Percentiles rank a stretch among this genome's conserved stretches.
Evolutionary conservation across 2,113 vertebrate genomes (phyloP).

Genomic region (Abramis brama): DNA sequence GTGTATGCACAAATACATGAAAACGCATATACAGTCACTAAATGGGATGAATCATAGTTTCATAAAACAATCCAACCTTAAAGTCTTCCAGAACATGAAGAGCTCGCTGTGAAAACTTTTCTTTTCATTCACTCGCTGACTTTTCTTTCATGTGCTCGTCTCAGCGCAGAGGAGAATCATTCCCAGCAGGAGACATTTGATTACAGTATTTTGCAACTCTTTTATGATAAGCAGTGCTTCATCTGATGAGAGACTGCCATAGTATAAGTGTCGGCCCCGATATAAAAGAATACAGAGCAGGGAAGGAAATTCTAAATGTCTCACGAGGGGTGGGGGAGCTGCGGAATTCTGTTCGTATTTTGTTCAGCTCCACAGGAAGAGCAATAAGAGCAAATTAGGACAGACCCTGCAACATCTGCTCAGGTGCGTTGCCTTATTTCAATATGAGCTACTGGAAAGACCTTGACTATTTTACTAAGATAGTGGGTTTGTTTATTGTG

Average conservation of each 20-base stretch:
- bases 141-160: constrained; percentile 15
- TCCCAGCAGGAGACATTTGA: constrained; percentile 44
- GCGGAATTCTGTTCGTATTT: not conserved
- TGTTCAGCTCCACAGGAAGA: constrained; percentile 25
- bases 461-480: not conserved
- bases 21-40: not conserved
- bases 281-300: constrained; percentile 17
- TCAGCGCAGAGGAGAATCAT: constrained; percentile 27
- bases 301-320: not conserved
- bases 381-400: constrained; percentile 29
- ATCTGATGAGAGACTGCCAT: constrained; percentile 41
- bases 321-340: not conserved
- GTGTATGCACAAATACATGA: not conserved
- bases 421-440: not conserved
- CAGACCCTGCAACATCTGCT: constrained; percentile 5
- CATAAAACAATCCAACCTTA: not conserved
- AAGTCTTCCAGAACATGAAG: not conserved
- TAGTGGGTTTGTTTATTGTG: not conserved
- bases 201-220: constrained; percentile 49
- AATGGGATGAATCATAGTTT: constrained; percentile 5
- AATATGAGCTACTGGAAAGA: not conserved
- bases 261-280: constrained; percentile 15
- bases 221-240: constrained; percentile 50
- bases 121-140: not conserved
- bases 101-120: not conserved